Evolutionary conservation across 2,888 invertebrate species (phyloP).

Genomic region (Coleophora deauratella): DNA sequence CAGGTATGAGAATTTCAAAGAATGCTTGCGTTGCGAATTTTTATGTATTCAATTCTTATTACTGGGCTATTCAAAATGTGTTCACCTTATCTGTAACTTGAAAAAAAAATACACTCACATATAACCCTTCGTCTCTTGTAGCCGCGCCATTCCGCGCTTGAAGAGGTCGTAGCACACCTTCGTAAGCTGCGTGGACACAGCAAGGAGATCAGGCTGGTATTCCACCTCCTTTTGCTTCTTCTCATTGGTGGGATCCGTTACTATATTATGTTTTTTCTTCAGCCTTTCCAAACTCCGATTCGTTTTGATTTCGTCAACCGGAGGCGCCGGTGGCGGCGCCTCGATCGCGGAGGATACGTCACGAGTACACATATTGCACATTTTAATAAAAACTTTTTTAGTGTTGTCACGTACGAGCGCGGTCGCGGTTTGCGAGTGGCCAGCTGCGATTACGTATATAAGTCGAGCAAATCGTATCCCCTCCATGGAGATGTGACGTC

Average conservation of each 20-base stretch:
- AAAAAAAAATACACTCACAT: constrained; percentile 54
- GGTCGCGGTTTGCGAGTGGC: constrained; percentile 26
- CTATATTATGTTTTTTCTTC: constrained; percentile 62
- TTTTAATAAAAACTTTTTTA: constrained; percentile 18
- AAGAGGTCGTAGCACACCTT: constrained; percentile 52
- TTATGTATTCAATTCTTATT: too few relatives aligned
- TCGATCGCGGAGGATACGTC: constrained; percentile 29
- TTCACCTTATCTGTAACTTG: background rate
- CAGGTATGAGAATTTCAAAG: too few relatives aligned
- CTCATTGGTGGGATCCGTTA: constrained; percentile 45
- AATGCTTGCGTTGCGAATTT: too few relatives aligned
- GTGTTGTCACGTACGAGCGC: constrained; percentile 7
- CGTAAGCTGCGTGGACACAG: constrained; percentile 61
- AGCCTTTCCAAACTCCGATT: constrained; percentile 44
- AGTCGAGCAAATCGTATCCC: constrained; percentile 46
- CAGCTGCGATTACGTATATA: constrained; percentile 42
- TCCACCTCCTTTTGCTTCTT: constrained; percentile 51
- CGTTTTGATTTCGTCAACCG: constrained; percentile 17
- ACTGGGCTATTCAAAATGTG: too few relatives aligned
- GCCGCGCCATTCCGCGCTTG: constrained; percentile 37
- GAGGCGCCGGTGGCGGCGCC: constrained; percentile 25
- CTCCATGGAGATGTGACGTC: constrained; percentile 24
- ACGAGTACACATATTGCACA: constrained; percentile 66
- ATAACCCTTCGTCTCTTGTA: constrained; percentile 62
- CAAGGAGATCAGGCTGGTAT: constrained; percentile 64